Evolutionary conservation across 2,888 invertebrate species (phyloP), one percentile per base, ranked within the genome.

Genomic region (Brassicogethes aeneus): DNA sequence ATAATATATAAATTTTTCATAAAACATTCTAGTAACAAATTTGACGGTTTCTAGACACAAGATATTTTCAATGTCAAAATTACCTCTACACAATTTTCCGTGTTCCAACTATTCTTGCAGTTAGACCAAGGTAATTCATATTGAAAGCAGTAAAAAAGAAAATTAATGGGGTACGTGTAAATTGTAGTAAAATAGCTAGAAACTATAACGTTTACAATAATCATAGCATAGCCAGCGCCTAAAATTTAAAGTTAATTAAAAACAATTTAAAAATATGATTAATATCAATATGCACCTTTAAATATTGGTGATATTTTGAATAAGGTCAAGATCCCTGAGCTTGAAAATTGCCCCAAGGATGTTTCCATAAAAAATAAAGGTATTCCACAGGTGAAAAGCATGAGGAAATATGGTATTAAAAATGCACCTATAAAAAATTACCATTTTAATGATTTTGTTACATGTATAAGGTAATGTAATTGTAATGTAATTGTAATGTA

Each of bases 311-410:
- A 79, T 55, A 87, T 78, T 52, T 80, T 81, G 70, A 88, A 91
- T 48, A 89, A 75, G 14, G 84, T 82, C 48, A 89, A 79, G 52
- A 87, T 87, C 50, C 90, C 88, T 29, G 83, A 80, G 54, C 84
- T 82, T 16, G 85, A 76, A 66, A 89, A 88, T 62, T 93, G 92
- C 13, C 92, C 92, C 54, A 92, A 72, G 1, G 84, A 77, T 0
- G 88, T 81, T 68, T 93, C 92, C 76, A 93, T 72, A 60, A 90
- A 88, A 60, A 91, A 91, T 46, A 92, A 71, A 0, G 92, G 92
- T 42, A 91, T 82, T 2, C 91, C 92, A 55, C 88, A 90, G 39
- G 87, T 67, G 31, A 87, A 64, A 36, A 91, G 69, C 66, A 91
- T 89, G 44, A 90, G 62, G 34, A 88, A 70, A 64, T 92, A 93